These are phyloP conservation scores for Clepsis dumicolana DNA, from an alignment of 2,888 invertebrate species.

Conservation along the genomic window DNA sequence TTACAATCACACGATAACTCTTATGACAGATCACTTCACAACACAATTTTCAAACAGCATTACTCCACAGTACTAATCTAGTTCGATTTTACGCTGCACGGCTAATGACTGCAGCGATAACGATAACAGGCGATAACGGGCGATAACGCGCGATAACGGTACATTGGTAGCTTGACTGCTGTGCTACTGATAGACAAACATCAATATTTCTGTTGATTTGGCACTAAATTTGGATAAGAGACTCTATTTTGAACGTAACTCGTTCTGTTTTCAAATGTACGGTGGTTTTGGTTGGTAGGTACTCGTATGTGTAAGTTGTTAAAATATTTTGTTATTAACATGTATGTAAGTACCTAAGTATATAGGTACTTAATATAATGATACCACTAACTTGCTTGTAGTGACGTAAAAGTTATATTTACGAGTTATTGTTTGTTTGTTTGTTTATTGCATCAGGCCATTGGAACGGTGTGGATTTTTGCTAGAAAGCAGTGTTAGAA, in stretches of 20 bases:
- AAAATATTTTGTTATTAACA: not conserved
- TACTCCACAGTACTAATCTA: slow-evolving; percentile 49
- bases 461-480: too few species aligned
- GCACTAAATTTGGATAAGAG: not conserved
- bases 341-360: not conserved
- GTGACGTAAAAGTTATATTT: too few species aligned
- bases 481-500: too few species aligned
- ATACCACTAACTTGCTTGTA: too few species aligned
- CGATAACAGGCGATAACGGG: slow-evolving; percentile 56
- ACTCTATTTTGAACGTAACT: not conserved
- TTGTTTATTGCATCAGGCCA: too few species aligned
- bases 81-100: slow-evolving; percentile 61
- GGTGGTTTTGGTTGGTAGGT: not conserved
- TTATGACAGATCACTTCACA: slow-evolving; percentile 15
- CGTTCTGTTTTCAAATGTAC: not conserved
- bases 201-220: slow-evolving; percentile 16
- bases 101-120: slow-evolving; percentile 63
- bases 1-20: not conserved
- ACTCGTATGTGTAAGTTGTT: not conserved
- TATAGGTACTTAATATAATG: not conserved
- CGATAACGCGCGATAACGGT: slow-evolving; percentile 48
- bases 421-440: too few species aligned
- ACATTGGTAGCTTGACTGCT: slow-evolving; percentile 50
- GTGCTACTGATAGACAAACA: slow-evolving; percentile 44
- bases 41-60: slow-evolving; percentile 31